Base-by-base conservation (phyloP, 2,797 vertebrate species). In the Spatula clypeata region DNA sequence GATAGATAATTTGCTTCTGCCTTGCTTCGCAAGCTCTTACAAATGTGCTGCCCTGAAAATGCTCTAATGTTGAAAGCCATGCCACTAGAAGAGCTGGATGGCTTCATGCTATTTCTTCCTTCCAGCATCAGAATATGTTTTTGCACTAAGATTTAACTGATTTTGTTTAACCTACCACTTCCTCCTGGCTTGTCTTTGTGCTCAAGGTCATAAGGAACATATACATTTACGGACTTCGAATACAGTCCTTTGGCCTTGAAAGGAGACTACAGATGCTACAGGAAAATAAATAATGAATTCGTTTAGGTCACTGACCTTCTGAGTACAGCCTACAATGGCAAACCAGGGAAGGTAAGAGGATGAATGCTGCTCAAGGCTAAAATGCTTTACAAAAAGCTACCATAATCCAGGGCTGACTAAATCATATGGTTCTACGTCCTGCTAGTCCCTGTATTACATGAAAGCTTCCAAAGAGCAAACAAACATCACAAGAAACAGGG, bases 381-480 rank as follows among this genome's bases (percentile, higher is more conserved):
- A 88, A 79, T 0, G 5, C 54, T 61, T 92, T 13, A 86, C 26
- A 82, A 83, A 83, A 81, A 89, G 45, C 61, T 6, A 70, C 32
- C 1, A 0, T 73, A 88, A 90, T 55, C 79, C 62, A 55, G 24
- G 26, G 44, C 62, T 84, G 73, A 66, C 19, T 40, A 45, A 47
- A 88, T 83, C 79, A 47, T 61, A 77, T 8, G 76, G 42, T 80
- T 90, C 45, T 60, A 57, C 13, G 42, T 62, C 61, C 81, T 74
- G 58, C 62, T 58, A 82, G 42, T 40, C 42, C 32, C 49, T 38
- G 42, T 36, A 79, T 23, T 75, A 66, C 65, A 72, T 38, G 75
- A 79, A 93, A 93, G 38, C 77, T 82, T 81, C 45, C 64, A 53
- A 79, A 79, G 36, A 94, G 88, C 34, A 69, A 27, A 47, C 36